Conservation (phyloP, 2,888 invertebrate species). For the Standfussiana lucernea region DNA sequence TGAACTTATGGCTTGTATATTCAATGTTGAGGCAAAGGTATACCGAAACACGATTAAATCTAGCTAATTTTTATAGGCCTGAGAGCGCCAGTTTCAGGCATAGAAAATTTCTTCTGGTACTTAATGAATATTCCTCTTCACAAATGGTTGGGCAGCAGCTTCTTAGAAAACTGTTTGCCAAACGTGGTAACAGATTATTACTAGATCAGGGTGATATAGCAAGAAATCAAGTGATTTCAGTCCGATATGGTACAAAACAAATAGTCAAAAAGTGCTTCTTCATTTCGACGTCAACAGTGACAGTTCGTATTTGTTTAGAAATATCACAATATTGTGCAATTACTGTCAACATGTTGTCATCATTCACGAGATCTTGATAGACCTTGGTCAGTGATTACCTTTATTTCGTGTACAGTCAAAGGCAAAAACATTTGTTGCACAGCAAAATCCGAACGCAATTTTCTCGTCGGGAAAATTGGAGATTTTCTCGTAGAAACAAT, state of each 20-base stretch:
- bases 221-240: background rate
- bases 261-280: conserved; percentile 8
- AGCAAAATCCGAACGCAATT: background rate
- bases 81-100: background rate
- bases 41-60: background rate
- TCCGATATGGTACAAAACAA: background rate
- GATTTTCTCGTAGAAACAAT: background rate
- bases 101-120: background rate
- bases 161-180: conserved; percentile 2
- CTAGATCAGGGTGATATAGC: background rate
- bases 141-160: conserved; percentile 3
- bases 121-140: background rate
- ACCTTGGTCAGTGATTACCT: conserved; percentile 9
- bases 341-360: conserved; percentile 13
- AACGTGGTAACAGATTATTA: conserved; percentile 1
- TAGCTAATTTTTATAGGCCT: background rate
- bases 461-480: background rate
- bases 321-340: conserved; percentile 40
- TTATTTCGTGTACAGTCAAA: conserved; percentile 22
- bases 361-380: background rate
- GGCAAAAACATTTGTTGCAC: background rate
- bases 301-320: conserved; percentile 4
- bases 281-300: conserved; percentile 18
- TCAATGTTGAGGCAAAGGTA: background rate
- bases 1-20: background rate